Conservation (phyloP, 2,113 vertebrate species). For the Saimiri boliviensis region DNA sequence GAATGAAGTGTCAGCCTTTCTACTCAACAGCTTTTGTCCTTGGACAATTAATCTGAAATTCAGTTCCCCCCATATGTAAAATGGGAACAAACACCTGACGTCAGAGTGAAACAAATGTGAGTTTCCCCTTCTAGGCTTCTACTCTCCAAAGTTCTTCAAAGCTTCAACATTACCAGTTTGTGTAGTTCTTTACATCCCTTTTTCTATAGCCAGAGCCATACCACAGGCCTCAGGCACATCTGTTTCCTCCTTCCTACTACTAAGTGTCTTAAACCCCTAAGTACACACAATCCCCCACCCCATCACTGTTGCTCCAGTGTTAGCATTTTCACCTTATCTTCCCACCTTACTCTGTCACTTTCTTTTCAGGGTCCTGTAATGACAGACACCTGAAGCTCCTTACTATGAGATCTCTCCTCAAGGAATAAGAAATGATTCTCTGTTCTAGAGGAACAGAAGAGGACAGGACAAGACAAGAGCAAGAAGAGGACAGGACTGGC, state of each 20-base stretch:
- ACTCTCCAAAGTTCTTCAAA: background rate
- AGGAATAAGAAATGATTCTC: background rate
- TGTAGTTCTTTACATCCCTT: background rate
- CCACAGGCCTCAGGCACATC: accelerated
- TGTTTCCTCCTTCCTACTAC: background rate
- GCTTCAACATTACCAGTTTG: background rate
- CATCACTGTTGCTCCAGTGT: no score
- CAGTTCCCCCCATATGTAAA: background rate
- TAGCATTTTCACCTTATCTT: background rate
- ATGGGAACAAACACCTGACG: background rate
- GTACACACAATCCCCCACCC: accelerated
- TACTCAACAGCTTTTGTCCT: background rate
- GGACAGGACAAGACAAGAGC: background rate
- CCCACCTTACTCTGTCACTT: background rate
- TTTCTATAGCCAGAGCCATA: background rate
- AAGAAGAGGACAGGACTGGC: background rate
- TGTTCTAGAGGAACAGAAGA: background rate
- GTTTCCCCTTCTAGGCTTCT: background rate
- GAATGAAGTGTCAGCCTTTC: background rate
- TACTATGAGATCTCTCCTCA: background rate
- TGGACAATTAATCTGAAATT: background rate
- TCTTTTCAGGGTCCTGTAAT: background rate
- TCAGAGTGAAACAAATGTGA: background rate
- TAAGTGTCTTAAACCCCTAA: background rate
- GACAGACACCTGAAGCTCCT: background rate